A percentile compares a stretch with the other conserved stretches of the same genome.
phyloP scores from a whole-genome alignment of 1,140 invertebrate species.

The Neodiprion pinetum region DNA sequence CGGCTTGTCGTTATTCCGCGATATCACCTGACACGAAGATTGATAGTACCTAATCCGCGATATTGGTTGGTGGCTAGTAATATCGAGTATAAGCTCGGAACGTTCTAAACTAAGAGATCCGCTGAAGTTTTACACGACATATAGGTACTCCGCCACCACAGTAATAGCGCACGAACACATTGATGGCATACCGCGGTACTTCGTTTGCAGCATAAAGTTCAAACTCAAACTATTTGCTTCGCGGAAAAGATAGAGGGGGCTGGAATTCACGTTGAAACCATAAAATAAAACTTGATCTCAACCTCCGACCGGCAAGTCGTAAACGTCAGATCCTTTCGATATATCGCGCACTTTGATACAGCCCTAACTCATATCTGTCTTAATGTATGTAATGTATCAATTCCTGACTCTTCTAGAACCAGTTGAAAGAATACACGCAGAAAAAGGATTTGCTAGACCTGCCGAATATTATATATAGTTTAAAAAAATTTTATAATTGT shows the following conservation, averaged over 20 bases:
- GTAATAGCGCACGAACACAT: not conserved
- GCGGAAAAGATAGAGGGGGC: not conserved
- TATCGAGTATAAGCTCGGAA: not conserved
- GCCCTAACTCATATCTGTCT: not conserved
- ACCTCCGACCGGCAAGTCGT: not conserved
- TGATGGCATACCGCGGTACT: not conserved
- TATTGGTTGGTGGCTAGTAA: not conserved
- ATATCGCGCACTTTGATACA: not conserved
- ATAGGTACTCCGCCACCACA: not conserved
- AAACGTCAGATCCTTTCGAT: not conserved
- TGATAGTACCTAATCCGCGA: not conserved
- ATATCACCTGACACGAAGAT: not conserved
- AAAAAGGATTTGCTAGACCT: too few relatives aligned
- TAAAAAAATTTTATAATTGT: too few relatives aligned
- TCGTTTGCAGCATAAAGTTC: not conserved
- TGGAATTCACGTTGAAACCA: constrained; percentile 5
- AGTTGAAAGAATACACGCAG: not conserved
- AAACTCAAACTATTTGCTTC: constrained; percentile 1
- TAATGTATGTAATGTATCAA: not conserved
- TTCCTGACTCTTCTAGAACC: not conserved
- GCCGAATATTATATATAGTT: too few relatives aligned
- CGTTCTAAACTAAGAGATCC: not conserved
- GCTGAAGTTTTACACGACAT: not conserved
- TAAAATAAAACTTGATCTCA: constrained; percentile 8
- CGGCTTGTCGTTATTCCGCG: not conserved